A percentile compares a stretch with the other conserved stretches of the same genome.
Evolutionary conservation across 2,888 invertebrate genomes (phyloP).

Genomic region (Trisateles emortualis): DNA sequence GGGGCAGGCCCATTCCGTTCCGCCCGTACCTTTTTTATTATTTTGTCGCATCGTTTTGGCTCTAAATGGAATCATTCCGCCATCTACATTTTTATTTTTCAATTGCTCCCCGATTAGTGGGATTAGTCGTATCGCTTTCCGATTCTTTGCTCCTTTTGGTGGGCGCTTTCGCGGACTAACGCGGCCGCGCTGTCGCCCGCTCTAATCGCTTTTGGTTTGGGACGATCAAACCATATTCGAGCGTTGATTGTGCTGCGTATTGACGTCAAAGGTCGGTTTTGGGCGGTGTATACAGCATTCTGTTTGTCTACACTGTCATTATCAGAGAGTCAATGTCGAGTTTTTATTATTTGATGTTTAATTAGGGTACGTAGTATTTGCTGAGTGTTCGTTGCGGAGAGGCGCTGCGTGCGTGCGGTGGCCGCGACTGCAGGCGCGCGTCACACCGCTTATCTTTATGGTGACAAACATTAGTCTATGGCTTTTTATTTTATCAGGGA

Average conservation of each 20-base stretch:
- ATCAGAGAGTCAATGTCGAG: conserved; percentile 70
- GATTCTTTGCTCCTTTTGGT: conserved; percentile 84
- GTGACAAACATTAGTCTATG: conserved; percentile 70
- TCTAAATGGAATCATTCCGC: conserved; percentile 86
- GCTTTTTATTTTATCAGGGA: conserved; percentile 79
- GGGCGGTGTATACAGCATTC: conserved; percentile 45
- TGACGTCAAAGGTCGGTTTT: conserved; percentile 58
- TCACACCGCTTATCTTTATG: conserved; percentile 79
- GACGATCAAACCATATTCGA: conserved; percentile 43
- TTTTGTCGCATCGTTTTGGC: conserved; percentile 87
- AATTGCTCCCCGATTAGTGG: conserved; percentile 86
- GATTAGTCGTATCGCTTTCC: conserved; percentile 86
- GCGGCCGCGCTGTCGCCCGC: conserved; percentile 52
- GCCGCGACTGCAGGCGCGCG: conserved; percentile 69
- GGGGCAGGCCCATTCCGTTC: conserved; percentile 77
- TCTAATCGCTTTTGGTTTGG: conserved; percentile 62
- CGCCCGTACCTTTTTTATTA: conserved; percentile 84
- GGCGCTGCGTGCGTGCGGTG: conserved; percentile 73
- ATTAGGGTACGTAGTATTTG: conserved; percentile 74
- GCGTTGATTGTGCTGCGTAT: conserved; percentile 38
- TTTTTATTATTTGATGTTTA: conserved; percentile 77
- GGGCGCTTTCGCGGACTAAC: conserved; percentile 77
- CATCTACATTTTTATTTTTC: conserved; percentile 88
- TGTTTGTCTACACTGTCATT: conserved; percentile 60
- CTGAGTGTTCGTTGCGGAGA: conserved; percentile 56